Percentiles rank a stretch among this genome's conserved stretches.
These are phyloP conservation scores for Mormoops blainvillei DNA, from an alignment of 2,113 vertebrate genomes.

Conservation along the genomic window DNA sequence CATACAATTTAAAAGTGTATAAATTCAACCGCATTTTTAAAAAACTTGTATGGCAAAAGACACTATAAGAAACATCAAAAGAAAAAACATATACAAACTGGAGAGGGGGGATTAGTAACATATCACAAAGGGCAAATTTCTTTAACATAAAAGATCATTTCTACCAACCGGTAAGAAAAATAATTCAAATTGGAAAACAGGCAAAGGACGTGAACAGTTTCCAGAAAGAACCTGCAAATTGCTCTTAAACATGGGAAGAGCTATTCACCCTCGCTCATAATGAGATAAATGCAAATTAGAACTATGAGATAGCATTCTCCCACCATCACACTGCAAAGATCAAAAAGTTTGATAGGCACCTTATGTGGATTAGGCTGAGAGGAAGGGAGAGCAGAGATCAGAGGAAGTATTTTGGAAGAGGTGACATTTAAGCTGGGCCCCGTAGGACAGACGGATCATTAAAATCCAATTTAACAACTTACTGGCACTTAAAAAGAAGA, in stretches of 20 bases:
- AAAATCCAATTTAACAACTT: slow-evolving; percentile 57
- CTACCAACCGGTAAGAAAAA: not conserved
- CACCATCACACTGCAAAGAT: not conserved
- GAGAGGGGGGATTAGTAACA: not conserved
- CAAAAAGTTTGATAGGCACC: not conserved
- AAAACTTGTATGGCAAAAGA: not conserved
- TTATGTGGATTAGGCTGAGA: not conserved
- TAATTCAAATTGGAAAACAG: not conserved
- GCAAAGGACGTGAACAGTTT: not conserved
- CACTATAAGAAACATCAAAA: not conserved
- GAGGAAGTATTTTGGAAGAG: not conserved
- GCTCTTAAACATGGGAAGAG: not conserved
- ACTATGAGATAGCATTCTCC: not conserved
- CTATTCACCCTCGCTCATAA: not conserved
- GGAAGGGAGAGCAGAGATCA: slow-evolving; percentile 11
- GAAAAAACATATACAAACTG: not conserved
- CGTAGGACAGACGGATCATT: slow-evolving; percentile 44
- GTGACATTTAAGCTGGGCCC: slow-evolving; percentile 45
- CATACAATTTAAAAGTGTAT: not conserved
- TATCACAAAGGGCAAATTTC: not conserved
- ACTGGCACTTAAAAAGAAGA: slow-evolving; percentile 53
- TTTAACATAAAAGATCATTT: not conserved
- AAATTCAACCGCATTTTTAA: not conserved
- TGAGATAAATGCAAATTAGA: slow-evolving; percentile 30
- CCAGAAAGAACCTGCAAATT: not conserved